Base-by-base conservation (phyloP, 92 coral and sea anemone genomes). In the Epizoanthus stellaris region DNA sequence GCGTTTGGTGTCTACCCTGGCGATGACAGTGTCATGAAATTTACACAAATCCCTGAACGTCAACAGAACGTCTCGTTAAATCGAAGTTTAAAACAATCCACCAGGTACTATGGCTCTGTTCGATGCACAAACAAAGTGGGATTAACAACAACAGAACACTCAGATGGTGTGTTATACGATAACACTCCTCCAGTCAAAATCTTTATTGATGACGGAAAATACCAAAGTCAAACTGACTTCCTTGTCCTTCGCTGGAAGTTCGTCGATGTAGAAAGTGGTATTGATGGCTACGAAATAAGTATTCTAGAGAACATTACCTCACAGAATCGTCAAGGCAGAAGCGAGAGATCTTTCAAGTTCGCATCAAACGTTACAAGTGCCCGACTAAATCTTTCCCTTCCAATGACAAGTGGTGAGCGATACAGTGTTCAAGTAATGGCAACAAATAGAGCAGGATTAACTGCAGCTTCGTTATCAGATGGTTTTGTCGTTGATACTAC, bases 1-100 rank as follows among this genome's bases (percentile, higher is more conserved):
- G 94, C 90, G 16, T 92, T 92, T 80, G 95, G 98, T 2, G 79
- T 90, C 10, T 93, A 95, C 67, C 98, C 98, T 45, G 98, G 98
- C 15, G 70, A 77, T 6, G 38, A 67, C 30, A 89, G 89, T 69
- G 71, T 91, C 15, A 87, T 90, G 77, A 74, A 77, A 47, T 92
- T 84, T 45, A 91, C 89, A 19, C 53, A 19, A 15, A 65, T 92
- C n/a, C 70, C 91, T 38, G 82, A 72, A 15, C 60, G 72, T 40
- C 91, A 88, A 67, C 87, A 87, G 5, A 69, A 84, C 17, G 90
- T 65, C 64, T 71, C 69, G 0, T 12, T 75, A 49, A 20, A 52
- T 47, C 38, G 60, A 3, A 49, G 58, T 59, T 87, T 95, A 19
- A 70, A 43, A 34, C 87, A 74, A 59, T 93, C 94, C 61, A 62